Evolutionary conservation across 2,888 invertebrate genomes (phyloP).

Genomic region (Doris montereyensis): DNA sequence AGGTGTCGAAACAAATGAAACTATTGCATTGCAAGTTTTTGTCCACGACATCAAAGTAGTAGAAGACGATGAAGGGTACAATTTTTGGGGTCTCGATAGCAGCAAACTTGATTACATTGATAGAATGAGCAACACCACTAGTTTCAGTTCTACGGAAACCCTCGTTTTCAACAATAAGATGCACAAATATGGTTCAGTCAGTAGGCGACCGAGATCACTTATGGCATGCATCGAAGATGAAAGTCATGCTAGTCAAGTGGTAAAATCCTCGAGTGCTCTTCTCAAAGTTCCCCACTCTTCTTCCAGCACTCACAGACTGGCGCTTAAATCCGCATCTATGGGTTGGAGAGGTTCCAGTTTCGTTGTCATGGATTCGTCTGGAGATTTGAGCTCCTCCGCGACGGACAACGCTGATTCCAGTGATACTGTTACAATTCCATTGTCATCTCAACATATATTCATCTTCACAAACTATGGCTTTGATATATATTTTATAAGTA

Average conservation of each 20-base stretch:
- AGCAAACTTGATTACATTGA: neutral
- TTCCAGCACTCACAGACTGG: neutral
- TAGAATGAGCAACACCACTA: neutral
- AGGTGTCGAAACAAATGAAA: too few relatives aligned
- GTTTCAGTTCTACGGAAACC: neutral
- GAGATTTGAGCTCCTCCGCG: neutral
- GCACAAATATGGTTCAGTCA: neutral
- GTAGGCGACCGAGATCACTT: neutral
- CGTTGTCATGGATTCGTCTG: constrained; percentile 15
- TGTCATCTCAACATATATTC: constrained; percentile 35
- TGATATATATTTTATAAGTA: constrained; percentile 58
- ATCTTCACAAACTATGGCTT: constrained; percentile 54
- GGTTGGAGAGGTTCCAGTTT: constrained; percentile 36
- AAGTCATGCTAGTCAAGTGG: neutral
- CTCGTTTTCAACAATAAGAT: neutral
- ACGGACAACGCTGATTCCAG: neutral
- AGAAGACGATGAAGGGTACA: neutral
- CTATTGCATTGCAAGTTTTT: too few relatives aligned
- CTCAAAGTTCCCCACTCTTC: too few relatives aligned
- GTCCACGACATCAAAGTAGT: neutral
- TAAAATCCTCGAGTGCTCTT: too few relatives aligned
- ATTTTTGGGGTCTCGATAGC: neutral
- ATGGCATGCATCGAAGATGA: neutral
- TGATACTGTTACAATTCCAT: neutral
- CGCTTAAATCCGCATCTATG: neutral